Evolutionary conservation across 1,140 invertebrate species (phyloP).

Genomic region (Ericerus pela): DNA sequence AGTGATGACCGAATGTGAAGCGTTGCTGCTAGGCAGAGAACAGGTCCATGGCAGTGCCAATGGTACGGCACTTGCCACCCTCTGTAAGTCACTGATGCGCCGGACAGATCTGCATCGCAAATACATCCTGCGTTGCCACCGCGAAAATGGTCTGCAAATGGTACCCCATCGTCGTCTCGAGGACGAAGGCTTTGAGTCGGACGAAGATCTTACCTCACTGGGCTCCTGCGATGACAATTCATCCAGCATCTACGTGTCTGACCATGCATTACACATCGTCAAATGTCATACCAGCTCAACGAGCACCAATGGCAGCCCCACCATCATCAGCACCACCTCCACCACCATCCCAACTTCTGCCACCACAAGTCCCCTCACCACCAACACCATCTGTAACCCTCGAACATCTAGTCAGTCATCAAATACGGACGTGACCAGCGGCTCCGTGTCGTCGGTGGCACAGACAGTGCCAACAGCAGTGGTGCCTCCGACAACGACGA

Average conservation of each 20-base stretch:
- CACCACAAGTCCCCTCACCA: no score
- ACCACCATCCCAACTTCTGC: no score
- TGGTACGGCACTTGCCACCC: conserved; percentile 19
- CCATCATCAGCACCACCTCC: no score
- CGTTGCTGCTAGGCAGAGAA: conserved; percentile 21
- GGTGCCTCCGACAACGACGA: conserved; percentile 25
- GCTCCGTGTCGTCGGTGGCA: conserved; percentile 10
- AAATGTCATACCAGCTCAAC: no score
- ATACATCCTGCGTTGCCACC: conserved; percentile 17
- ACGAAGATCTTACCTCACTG: conserved; percentile 22
- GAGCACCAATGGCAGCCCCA: no score
- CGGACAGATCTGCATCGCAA: background rate
- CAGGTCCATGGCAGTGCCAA: conserved; percentile 20
- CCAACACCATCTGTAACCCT: conserved; percentile 17
- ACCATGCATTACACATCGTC: conserved; percentile 9
- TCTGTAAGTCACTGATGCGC: conserved; percentile 7
- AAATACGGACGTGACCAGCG: background rate
- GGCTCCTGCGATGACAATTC: conserved; percentile 19
- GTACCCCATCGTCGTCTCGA: conserved; percentile 14
- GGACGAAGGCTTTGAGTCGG: conserved; percentile 25
- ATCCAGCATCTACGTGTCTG: conserved; percentile 11
- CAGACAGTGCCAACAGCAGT: conserved; percentile 24
- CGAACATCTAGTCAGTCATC: background rate
- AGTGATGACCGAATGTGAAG: conserved; percentile 19
- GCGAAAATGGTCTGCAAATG: conserved; percentile 17